phyloP scores from a whole-genome alignment of 1,140 invertebrate genomes.

The Conus betulinus region DNA sequence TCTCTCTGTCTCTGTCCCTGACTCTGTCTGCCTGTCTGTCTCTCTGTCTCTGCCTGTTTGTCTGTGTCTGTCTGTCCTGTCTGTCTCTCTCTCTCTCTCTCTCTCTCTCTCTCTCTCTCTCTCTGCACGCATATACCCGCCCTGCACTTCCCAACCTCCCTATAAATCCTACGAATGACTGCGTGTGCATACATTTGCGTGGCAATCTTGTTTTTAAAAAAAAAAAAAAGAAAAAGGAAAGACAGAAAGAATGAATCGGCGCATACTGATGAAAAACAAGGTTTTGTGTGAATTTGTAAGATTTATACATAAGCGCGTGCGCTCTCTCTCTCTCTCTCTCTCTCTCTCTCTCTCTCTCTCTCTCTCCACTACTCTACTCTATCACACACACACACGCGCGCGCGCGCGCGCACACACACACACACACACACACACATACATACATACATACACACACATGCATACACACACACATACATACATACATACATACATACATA shows the following conservation, averaged over 20 bases:
- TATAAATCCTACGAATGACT: no score
- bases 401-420: neutral
- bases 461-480: no score
- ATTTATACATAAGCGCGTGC: no score
- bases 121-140: no score
- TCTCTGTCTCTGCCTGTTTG: neutral
- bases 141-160: no score
- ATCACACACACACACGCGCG: neutral
- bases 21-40: neutral
- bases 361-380: neutral
- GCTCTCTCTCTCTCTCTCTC: slow-evolving; percentile 14
- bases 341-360: slow-evolving; percentile 14
- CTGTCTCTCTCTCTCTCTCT: slow-evolving; percentile 25
- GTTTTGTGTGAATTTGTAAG: no score
- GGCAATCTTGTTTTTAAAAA: no score
- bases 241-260: no score
- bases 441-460: neutral
- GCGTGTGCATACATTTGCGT: no score
- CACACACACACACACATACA: neutral
- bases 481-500: no score
- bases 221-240: no score
- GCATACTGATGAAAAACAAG: no score
- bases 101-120: slow-evolving; percentile 22
- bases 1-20: neutral
- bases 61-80: neutral